These are phyloP conservation scores for Bombyx mori DNA, from an alignment of 1,140 invertebrate species.

Conservation along the genomic window ASM3026992v2 NC_085116.1:9571501-9572000, in stretches of 20 bases:
- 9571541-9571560: not conserved
- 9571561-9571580: constrained; percentile 84
- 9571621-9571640: constrained; percentile 80
- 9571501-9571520: not conserved
- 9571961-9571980: no score
- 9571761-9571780: no score
- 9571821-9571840: no score
- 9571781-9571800: no score
- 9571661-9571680: constrained; percentile 85
- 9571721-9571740: constrained; percentile 91
- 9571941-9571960: no score
- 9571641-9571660: constrained; percentile 94
- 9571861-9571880: no score
- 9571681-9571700: constrained; percentile 90
- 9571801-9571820: no score
- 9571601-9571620: constrained; percentile 69
- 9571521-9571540: not conserved
- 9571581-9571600: constrained; percentile 70
- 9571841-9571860: no score
- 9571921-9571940: no score
- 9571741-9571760: constrained; percentile 53
- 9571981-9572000: no score
- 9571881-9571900: no score
- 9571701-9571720: constrained; percentile 84
- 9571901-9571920: no score